phyloP scores from a whole-genome alignment of 2,888 invertebrate genomes.

The Cheilosia pagana region DNA sequence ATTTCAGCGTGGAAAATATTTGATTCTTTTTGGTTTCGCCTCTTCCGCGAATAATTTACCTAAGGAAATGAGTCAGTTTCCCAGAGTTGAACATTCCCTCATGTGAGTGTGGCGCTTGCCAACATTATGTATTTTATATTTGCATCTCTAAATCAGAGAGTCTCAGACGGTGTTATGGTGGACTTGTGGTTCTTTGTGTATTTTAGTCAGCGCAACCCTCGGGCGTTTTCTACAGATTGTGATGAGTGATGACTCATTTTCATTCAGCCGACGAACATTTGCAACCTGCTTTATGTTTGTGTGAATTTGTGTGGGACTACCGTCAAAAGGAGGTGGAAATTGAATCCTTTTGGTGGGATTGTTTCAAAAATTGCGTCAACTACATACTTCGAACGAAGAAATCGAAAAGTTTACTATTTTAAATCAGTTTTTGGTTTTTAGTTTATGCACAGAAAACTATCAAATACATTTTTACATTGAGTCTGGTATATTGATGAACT shows the following conservation, averaged over 20 bases:
- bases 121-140: not conserved
- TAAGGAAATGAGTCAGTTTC: slow-evolving; percentile 63
- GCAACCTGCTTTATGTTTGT: too few relatives aligned
- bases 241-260: slow-evolving; percentile 48
- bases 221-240: slow-evolving; percentile 36
- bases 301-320: too few relatives aligned
- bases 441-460: too few relatives aligned
- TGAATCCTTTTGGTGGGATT: too few relatives aligned
- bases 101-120: not conserved
- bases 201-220: not conserved
- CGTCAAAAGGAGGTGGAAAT: too few relatives aligned
- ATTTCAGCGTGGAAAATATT: slow-evolving; percentile 12
- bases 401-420: too few relatives aligned
- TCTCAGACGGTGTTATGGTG: slow-evolving; percentile 15
- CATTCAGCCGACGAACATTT: not conserved
- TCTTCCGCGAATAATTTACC: slow-evolving; percentile 51
- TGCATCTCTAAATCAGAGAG: slow-evolving; percentile 39
- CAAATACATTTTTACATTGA: too few relatives aligned
- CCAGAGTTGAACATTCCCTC: slow-evolving; percentile 5
- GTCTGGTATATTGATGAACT: too few relatives aligned
- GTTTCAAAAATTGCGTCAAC: too few relatives aligned
- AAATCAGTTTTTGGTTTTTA: too few relatives aligned
- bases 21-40: slow-evolving; percentile 9
- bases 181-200: slow-evolving; percentile 7
- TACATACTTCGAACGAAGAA: too few relatives aligned